A percentile compares a stretch with the other conserved stretches of the same genome.
phyloP scores from a whole-genome alignment of 2,888 invertebrate species.

The Brenthis hecate region DNA sequence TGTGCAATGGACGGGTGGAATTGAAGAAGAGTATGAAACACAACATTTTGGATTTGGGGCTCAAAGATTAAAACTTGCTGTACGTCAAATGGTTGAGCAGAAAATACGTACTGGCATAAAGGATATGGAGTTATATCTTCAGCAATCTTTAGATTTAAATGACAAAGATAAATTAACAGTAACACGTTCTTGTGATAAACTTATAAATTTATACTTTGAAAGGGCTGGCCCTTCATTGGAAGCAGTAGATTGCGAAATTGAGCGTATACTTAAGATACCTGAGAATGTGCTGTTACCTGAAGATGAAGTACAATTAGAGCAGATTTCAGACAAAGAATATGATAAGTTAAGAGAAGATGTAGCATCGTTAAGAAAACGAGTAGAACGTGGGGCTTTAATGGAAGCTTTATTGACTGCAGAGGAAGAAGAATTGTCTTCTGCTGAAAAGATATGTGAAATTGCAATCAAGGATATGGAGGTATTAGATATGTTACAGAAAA shows the following conservation, averaged over 20 bases:
- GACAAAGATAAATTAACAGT: constrained; percentile 67
- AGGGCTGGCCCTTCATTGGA: constrained; percentile 64
- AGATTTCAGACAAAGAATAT: constrained; percentile 63
- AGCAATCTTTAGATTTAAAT: constrained; percentile 63
- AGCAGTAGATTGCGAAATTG: constrained; percentile 67
- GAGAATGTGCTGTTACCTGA: constrained; percentile 66
- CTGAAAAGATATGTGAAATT: constrained; percentile 66
- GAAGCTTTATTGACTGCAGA: constrained; percentile 66
- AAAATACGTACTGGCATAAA: constrained; percentile 69
- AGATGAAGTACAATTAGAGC: constrained; percentile 67
- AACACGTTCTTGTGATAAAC: constrained; percentile 65
- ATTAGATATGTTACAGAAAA: constrained; percentile 60
- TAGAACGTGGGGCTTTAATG: constrained; percentile 70
- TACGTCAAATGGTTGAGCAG: constrained; percentile 73
- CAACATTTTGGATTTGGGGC: constrained; percentile 77
- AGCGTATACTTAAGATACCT: constrained; percentile 64
- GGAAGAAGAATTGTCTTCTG: constrained; percentile 63
- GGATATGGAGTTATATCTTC: constrained; percentile 67
- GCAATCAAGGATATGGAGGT: constrained; percentile 71
- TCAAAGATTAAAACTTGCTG: constrained; percentile 70
- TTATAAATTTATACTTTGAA: constrained; percentile 66
- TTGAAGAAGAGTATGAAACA: constrained; percentile 76
- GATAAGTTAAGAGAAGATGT: constrained; percentile 66
- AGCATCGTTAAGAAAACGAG: constrained; percentile 55
- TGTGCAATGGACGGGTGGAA: constrained; percentile 66